phyloP scores from a whole-genome alignment of 1,140 invertebrate genomes.

The Lasaia peninsularis region DNA sequence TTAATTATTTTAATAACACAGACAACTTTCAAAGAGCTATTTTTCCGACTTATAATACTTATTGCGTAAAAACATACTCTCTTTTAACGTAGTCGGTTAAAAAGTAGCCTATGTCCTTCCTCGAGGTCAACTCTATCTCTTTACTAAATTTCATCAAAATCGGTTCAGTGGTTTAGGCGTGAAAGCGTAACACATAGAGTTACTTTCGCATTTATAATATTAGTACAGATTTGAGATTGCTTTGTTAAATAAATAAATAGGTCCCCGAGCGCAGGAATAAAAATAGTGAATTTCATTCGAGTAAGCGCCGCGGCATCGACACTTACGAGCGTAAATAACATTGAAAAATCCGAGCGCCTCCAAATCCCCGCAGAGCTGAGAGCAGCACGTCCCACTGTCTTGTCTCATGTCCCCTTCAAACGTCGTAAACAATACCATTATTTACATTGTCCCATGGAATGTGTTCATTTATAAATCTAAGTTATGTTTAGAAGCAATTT shows the following conservation, averaged over 20 bases:
- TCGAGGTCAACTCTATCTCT: too few relatives aligned
- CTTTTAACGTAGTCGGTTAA: too few relatives aligned
- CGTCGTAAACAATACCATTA: slow-evolving; percentile 42
- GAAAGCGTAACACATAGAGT: too few relatives aligned
- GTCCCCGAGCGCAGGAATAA: neutral
- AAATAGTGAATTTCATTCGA: slow-evolving; percentile 4
- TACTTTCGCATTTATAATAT: too few relatives aligned
- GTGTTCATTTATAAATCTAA: neutral
- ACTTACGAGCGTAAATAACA: slow-evolving; percentile 71
- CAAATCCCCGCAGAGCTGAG: slow-evolving; percentile 54
- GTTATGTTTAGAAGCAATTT: too few relatives aligned
- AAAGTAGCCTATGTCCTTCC: too few relatives aligned
- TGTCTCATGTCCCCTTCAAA: slow-evolving; percentile 35
- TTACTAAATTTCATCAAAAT: too few relatives aligned
- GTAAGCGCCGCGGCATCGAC: slow-evolving; percentile 32
- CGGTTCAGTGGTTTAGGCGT: too few relatives aligned
- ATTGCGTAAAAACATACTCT: too few relatives aligned
- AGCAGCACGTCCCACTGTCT: slow-evolving; percentile 52
- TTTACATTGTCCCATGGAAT: slow-evolving; percentile 27
- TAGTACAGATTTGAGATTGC: neutral
- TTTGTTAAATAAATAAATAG: neutral
- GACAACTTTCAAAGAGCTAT: too few relatives aligned
- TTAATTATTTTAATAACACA: too few relatives aligned
- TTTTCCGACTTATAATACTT: too few relatives aligned
- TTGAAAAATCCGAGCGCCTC: slow-evolving; percentile 63